Conservation (phyloP, 2,797 vertebrate genomes). For the Coendou prehensilis region DNA sequence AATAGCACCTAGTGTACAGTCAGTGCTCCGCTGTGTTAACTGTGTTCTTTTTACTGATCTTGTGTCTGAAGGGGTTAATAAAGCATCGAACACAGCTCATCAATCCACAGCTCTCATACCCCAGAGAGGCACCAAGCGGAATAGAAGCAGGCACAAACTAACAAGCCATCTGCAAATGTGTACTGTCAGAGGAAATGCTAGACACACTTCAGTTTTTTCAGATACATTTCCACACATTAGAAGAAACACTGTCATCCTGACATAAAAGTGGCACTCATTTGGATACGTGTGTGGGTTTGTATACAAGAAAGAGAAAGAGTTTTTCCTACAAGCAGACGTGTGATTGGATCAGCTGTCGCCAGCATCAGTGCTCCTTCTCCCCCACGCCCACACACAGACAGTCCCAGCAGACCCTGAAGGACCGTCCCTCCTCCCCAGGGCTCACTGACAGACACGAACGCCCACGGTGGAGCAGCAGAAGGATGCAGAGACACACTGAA, state of each 20-base stretch:
- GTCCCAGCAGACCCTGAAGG: background rate
- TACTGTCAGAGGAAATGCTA: constrained; percentile 49
- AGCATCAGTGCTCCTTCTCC: background rate
- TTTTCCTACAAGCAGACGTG: background rate
- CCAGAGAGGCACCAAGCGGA: background rate
- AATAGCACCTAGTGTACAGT: rapidly evolving
- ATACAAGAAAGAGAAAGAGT: background rate
- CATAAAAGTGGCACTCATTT: constrained; percentile 39
- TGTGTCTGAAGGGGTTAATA: background rate
- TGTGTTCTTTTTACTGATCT: background rate
- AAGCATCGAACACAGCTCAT: background rate
- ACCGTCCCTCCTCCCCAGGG: background rate
- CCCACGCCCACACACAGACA: background rate
- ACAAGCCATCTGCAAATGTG: constrained; percentile 37
- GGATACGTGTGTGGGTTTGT: background rate
- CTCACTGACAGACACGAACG: background rate
- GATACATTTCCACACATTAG: constrained; percentile 34
- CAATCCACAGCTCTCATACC: background rate
- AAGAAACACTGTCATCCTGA: constrained; percentile 57
- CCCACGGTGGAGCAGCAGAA: background rate
- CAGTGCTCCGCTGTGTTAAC: no score
- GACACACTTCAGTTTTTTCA: constrained; percentile 24
- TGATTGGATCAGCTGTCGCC: background rate
- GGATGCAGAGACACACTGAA: background rate
- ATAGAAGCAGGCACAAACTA: background rate